Conservation (phyloP, 2,797 vertebrate species). For the Bucorvus abyssinicus region DNA sequence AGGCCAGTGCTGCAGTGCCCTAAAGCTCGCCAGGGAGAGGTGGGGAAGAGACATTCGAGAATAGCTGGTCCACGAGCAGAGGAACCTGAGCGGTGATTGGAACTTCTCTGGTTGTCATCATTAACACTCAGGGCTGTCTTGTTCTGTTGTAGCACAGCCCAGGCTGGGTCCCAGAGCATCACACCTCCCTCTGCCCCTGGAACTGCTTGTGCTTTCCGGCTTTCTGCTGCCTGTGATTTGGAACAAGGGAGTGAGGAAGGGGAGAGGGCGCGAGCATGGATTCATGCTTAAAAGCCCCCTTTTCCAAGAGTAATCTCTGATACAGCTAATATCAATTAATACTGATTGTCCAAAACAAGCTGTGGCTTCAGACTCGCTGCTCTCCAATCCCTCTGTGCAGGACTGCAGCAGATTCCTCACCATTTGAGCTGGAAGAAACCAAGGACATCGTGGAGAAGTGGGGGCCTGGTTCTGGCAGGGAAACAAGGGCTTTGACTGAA, state of each 20-base stretch:
- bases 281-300: background rate
- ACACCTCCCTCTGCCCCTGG: background rate
- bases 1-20: background rate
- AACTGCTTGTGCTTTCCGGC: background rate
- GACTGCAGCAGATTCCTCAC: background rate
- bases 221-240: background rate
- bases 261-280: background rate
- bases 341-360: background rate
- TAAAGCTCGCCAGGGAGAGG: background rate
- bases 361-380: background rate
- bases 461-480: background rate
- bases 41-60: background rate
- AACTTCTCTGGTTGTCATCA: background rate
- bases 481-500: background rate
- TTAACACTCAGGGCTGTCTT: background rate
- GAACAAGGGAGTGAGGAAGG: background rate
- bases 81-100: background rate
- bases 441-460: background rate
- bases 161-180: background rate
- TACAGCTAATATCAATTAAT: background rate
- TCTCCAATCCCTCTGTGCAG: no score
- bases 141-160: background rate
- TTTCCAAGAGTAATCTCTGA: background rate
- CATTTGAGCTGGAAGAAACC: background rate
- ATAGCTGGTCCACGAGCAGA: background rate